Evolutionary conservation across 2,888 invertebrate species (phyloP).

Genomic region (Serripes groenlandicus): DNA sequence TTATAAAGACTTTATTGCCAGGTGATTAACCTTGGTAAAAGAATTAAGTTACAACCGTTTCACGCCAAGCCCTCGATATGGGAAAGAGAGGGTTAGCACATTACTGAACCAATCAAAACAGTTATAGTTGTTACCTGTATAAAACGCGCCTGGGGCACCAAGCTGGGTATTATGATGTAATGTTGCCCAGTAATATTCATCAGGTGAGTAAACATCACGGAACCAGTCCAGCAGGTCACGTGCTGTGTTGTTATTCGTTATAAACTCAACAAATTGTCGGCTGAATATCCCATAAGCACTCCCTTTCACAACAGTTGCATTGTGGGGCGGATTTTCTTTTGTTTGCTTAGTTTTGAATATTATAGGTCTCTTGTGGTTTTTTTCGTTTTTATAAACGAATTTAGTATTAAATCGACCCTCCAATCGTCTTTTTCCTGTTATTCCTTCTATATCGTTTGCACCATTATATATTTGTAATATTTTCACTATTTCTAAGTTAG

Average conservation of each 20-base stretch:
- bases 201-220: slow-evolving; percentile 82
- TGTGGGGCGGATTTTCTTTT: slow-evolving; percentile 65
- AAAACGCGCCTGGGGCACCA: slow-evolving; percentile 80
- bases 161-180: slow-evolving; percentile 83
- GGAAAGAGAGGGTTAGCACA: no score
- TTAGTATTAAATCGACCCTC: slow-evolving; percentile 56
- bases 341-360: slow-evolving; percentile 49
- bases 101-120: no score
- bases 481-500: slow-evolving; percentile 84
- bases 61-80: no score
- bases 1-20: no score
- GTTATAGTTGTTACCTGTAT: slow-evolving; percentile 79
- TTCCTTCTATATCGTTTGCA: slow-evolving; percentile 85
- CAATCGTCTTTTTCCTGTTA: slow-evolving; percentile 75
- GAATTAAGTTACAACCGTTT: no score
- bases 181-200: slow-evolving; percentile 86
- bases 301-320: slow-evolving; percentile 80
- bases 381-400: slow-evolving; percentile 61
- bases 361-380: slow-evolving; percentile 43
- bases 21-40: no score
- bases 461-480: slow-evolving; percentile 85
- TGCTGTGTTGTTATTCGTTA: slow-evolving; percentile 77
- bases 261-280: slow-evolving; percentile 82
- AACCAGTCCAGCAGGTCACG: slow-evolving; percentile 82
- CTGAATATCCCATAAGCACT: slow-evolving; percentile 85